Evolutionary conservation across 2,797 vertebrate species (phyloP), one percentile per base, ranked within the genome.

Genomic region (Myotis planiceps): DNA sequence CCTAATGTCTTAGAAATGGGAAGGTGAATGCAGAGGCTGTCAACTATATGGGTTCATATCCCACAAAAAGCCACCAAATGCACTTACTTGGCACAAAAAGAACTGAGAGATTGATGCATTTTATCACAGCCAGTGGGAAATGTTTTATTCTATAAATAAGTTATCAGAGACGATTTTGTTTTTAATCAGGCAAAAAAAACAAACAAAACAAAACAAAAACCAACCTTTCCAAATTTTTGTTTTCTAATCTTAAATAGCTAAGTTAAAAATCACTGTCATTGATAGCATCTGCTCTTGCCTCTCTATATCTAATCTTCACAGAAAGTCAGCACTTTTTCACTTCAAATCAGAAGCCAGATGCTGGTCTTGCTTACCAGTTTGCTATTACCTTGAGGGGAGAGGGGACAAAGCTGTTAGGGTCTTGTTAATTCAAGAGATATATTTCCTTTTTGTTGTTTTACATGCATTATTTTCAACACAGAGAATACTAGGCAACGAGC

Each of bases 231-330:
- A 79, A 60, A 45, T 66, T 86, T 87, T 42, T 72, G 85, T 58
- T 90, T 97, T 76, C 83, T 42, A 3, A 12, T 87, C 72, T 95
- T 60, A 94, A 94, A 79, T n/a, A 92, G 60, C 27, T 14, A 71
- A n/a, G 27, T 82, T 96, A 42, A 81, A 47, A 71, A 55, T 86
- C 29, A 81, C 51, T n/a, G n/a, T 74, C 55, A 5, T 84, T 58
- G 37, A 9, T 89, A 60, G 92, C 49, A 92, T 37, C 37, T 60
- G 23, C 25, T 78, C 69, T 80, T 6, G 3, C 2, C 2, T 96
- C 66, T 90, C 25, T 51, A 60, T 74, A 7, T 45, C 91, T 96
- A 49, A 79, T 97, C 95, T 95, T 95, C 71, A 95, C 65, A 92
- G 34, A 5, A 88, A 93, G n/a, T 75, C 66, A 81, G 29, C 92